phyloP scores from a whole-genome alignment of 2,113 vertebrate species.

The Pollachius pollachius region DNA sequence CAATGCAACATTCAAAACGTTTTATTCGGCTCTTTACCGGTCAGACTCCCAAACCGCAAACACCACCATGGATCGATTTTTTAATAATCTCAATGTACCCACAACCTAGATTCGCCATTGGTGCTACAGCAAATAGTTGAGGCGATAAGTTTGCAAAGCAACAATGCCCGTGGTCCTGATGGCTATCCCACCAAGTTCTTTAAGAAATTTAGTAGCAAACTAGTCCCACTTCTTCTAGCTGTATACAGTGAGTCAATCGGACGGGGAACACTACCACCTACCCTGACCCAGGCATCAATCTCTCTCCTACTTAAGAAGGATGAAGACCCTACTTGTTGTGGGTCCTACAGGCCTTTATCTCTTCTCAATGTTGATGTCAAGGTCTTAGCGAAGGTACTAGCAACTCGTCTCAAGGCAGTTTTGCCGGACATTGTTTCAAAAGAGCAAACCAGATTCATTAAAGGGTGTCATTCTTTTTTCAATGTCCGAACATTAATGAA shows the following conservation, averaged over 20 bases:
- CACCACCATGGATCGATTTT: neutral
- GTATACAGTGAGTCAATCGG: constrained; percentile 7
- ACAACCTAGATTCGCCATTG: constrained; percentile 6
- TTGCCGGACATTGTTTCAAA: neutral
- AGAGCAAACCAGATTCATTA: neutral
- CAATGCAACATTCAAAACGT: neutral
- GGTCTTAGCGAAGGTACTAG: neutral
- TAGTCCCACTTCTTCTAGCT: constrained; percentile 10
- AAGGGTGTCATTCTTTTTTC: neutral
- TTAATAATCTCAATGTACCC: neutral
- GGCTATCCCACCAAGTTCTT: neutral
- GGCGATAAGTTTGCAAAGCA: neutral
- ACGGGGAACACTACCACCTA: constrained; percentile 1
- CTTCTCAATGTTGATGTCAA: neutral
- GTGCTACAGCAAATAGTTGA: constrained; percentile 7
- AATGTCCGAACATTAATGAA: neutral
- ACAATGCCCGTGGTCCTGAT: constrained; percentile 11
- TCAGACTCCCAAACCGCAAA: too few species aligned
- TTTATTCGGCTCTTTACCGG: neutral
- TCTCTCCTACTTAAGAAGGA: constrained; percentile 8
- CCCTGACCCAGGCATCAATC: constrained; percentile 13
- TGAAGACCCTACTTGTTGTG: constrained; percentile 4
- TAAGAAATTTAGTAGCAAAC: constrained; percentile 7
- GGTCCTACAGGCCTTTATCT: neutral
- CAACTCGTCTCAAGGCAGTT: neutral